phyloP scores from a whole-genome alignment of 2,113 vertebrate genomes.

The Columbina picui region DNA sequence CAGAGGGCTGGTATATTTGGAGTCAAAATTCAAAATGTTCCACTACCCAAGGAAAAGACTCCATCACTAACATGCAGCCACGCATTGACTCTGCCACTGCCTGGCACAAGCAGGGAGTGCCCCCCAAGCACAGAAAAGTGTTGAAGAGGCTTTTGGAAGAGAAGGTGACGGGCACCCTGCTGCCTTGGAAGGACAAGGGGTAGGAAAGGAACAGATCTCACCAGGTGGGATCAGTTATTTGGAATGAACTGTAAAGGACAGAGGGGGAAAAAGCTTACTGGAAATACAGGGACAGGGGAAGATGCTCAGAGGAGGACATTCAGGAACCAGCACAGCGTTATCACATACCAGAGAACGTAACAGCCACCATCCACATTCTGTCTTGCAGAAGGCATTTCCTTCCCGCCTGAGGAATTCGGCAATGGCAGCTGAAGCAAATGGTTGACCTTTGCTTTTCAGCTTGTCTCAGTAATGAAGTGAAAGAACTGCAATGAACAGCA shows the following conservation, averaged over 20 bases:
- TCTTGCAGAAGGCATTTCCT: slow-evolving; percentile 12
- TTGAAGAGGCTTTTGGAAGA: background rate
- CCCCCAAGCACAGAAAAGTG: background rate
- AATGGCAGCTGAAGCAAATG: background rate
- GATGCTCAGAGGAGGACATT: background rate
- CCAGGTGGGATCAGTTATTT: background rate
- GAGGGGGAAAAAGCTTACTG: background rate
- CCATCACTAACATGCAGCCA: background rate
- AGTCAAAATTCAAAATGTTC: background rate
- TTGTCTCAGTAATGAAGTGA: background rate
- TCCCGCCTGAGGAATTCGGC: background rate
- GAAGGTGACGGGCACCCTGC: background rate
- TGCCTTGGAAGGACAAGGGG: background rate
- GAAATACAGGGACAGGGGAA: background rate
- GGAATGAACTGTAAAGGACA: background rate
- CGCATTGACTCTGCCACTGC: background rate
- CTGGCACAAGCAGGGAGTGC: background rate
- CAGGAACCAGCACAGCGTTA: background rate
- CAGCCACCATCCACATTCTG: background rate
- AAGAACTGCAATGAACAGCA: background rate
- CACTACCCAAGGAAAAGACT: background rate
- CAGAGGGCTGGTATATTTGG: background rate
- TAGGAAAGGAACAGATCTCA: background rate
- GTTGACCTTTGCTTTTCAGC: slow-evolving; percentile 20
- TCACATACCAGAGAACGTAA: background rate